Conservation (phyloP, 2,113 vertebrate genomes). For the Strix uralensis region DNA sequence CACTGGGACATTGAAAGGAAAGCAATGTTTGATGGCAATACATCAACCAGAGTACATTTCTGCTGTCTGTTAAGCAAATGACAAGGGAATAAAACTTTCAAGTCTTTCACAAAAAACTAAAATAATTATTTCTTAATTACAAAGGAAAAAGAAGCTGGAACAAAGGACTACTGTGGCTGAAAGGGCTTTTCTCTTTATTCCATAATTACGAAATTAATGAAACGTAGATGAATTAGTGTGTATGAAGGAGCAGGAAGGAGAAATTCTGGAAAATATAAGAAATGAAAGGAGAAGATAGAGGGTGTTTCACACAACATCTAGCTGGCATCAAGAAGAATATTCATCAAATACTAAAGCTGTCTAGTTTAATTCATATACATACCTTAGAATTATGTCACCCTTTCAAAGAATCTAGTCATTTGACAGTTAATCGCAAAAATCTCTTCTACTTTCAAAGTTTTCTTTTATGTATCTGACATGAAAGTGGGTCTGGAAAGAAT, state of each 20-base stretch:
- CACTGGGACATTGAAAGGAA: neutral
- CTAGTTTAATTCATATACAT: neutral
- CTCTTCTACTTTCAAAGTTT: neutral
- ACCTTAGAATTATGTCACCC: neutral
- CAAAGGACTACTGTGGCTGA: neutral
- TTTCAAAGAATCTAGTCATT: neutral
- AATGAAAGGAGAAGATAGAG: accelerated
- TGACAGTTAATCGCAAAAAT: neutral
- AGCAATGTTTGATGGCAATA: neutral
- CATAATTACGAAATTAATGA: neutral
- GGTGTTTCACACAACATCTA: neutral
- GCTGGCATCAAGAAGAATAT: neutral
- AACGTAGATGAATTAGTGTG: neutral
- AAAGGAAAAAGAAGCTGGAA: neutral
- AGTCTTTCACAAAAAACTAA: neutral
- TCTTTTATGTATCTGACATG: neutral
- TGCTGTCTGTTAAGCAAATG: neutral
- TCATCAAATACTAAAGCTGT: neutral
- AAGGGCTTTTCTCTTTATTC: neutral
- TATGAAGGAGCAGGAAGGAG: neutral
- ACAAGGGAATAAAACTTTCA: neutral
- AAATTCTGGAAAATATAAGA: neutral
- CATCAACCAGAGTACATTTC: neutral
- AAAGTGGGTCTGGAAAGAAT: neutral
- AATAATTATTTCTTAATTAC: neutral